Base-by-base conservation (phyloP, 2,113 vertebrate species). In the Apteryx mantelli region DNA sequence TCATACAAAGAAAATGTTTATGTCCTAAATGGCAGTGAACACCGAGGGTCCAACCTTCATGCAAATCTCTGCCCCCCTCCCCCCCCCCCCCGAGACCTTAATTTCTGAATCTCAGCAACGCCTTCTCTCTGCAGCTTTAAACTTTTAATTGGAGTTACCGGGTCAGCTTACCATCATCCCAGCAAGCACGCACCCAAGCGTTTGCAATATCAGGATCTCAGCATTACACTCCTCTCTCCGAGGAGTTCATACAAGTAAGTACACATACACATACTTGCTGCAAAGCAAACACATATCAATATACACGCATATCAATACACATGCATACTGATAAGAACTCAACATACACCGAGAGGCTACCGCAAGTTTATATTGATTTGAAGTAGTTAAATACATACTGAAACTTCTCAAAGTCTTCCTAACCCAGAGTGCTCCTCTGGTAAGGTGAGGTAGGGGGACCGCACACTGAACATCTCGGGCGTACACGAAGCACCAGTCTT, bases 401-500 rank as follows among this genome's bases (percentile, higher is more conserved):
- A 93, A 85, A 88, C 46, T 44, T 89, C 78, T 84, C 73, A 34
- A 83, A 93, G 61, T 82, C 90, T 82, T 74, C 73, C 95, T 88
- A 38, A 63, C 88, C 74, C 30, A 53, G 6, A 53, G 38, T 26
- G 4, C 26, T 95, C 63, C 81, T 86, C 56, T 42, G 87, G 42
- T 5, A 69, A 18, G 5, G 38, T 9, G 14, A 91, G 48, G 56
- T 2, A 84, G 25, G 17, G 65, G 70, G 38, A 69, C 17, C 0
- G 0, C 1, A 40, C 15, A 52, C 25, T 7, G 34, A 82, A 18
- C 13, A 55, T 74, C 73, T 83, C 1, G 0, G 48, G 74, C 82
- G 88, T 15, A 91, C 97, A 93, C 28, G 82, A 88, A 96, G 92
- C 66, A 84, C 60, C 60, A 87, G 82, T 53, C 65, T 68, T 92